phyloP scores from a whole-genome alignment of 2,888 invertebrate species.

The Elysia crispata region DNA sequence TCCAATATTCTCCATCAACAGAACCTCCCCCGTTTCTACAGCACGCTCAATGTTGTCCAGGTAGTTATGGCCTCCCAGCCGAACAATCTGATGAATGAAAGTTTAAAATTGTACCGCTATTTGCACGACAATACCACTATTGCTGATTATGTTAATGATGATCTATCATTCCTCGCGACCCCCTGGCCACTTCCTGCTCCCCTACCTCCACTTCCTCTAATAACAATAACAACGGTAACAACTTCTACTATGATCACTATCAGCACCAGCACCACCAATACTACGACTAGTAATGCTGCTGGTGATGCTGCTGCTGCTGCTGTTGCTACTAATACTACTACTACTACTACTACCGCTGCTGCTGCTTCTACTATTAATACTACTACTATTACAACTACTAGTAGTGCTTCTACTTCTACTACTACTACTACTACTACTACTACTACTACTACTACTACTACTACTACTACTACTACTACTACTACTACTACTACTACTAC shows the following conservation, averaged over 20 bases:
- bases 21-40: slow-evolving; percentile 88
- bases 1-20: slow-evolving; percentile 93
- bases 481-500: too few species aligned
- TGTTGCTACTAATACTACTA: slow-evolving; percentile 1
- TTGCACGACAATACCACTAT: too few species aligned
- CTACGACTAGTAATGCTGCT: not conserved
- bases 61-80: slow-evolving; percentile 87
- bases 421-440: slow-evolving; percentile 11
- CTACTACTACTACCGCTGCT: slow-evolving; percentile 10
- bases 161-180: too few species aligned
- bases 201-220: too few species aligned
- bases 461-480: too few species aligned
- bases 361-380: not conserved
- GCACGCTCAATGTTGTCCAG: slow-evolving; percentile 89
- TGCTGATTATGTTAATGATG: too few species aligned
- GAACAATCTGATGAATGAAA: slow-evolving; percentile 33
- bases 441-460: too few species aligned
- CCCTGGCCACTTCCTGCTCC: too few species aligned
- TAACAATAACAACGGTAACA: too few species aligned
- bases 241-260: not conserved
- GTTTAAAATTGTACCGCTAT: not conserved
- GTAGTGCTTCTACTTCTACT: not conserved
- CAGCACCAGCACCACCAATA: not conserved
- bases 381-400: slow-evolving; percentile 5
- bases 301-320: not conserved